Evolutionary conservation across 2,797 vertebrate species (phyloP).

Genomic region (Channa striata): DNA sequence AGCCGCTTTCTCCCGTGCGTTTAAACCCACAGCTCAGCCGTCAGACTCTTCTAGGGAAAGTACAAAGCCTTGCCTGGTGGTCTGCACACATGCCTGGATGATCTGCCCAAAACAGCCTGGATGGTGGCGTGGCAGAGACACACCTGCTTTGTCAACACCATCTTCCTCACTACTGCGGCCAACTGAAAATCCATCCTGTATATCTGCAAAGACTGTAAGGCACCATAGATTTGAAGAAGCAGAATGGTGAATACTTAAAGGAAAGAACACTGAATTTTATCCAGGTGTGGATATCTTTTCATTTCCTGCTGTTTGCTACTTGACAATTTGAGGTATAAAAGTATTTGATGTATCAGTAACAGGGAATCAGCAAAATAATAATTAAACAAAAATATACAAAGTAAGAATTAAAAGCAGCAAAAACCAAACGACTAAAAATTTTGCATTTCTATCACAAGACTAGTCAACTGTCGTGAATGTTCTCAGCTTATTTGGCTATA

Average conservation of each 20-base stretch:
- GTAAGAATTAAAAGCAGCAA: not conserved
- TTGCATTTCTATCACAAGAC: no score
- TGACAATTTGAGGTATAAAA: constrained; percentile 1
- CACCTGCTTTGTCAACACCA: constrained; percentile 81
- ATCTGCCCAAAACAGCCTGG: constrained; percentile 82
- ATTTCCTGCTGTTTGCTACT: constrained; percentile 45
- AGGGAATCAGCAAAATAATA: not conserved
- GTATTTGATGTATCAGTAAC: not conserved
- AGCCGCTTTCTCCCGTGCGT: constrained; percentile 52
- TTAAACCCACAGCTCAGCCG: constrained; percentile 55
- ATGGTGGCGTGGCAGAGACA: constrained; percentile 75
- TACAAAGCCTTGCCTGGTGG: constrained; percentile 85
- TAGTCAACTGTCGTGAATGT: not conserved
- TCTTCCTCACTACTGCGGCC: constrained; percentile 74
- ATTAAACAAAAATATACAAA: not conserved
- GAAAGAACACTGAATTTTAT: constrained; percentile 30
- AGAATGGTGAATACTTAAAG: constrained; percentile 18
- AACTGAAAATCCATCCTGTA: constrained; percentile 75
- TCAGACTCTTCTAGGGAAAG: constrained; percentile 74
- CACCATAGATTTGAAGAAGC: constrained; percentile 57
- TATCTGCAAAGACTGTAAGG: constrained; percentile 69
- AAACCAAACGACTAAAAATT: not conserved
- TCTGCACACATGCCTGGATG: constrained; percentile 76
- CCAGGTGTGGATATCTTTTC: constrained; percentile 39
- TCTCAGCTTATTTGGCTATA: not conserved